Evolutionary conservation across 2,113 vertebrate species (phyloP).

Genomic region (Gymnarchus niloticus): DNA sequence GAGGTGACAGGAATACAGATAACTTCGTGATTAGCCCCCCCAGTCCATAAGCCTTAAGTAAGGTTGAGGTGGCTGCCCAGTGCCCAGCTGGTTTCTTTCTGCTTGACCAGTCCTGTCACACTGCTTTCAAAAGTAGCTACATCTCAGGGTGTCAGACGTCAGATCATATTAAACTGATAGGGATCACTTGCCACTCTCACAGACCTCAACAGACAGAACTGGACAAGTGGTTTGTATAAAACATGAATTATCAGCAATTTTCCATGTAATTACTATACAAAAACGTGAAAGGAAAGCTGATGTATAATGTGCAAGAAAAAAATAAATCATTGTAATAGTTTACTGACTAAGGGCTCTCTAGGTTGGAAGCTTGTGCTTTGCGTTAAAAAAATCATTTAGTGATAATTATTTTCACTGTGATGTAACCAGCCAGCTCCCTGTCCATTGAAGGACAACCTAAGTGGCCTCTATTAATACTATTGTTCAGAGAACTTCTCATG

Average conservation of each 20-base stretch:
- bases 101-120: background rate
- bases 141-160: background rate
- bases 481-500: background rate
- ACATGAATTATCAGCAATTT: background rate
- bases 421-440: background rate
- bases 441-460: background rate
- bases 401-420: background rate
- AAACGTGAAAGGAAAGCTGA: background rate
- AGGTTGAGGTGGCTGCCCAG: background rate
- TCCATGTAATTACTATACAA: background rate
- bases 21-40: background rate
- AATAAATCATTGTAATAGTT: background rate
- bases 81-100: background rate
- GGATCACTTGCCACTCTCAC: background rate
- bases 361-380: background rate
- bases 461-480: background rate
- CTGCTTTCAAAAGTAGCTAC: background rate
- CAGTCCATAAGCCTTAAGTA: background rate
- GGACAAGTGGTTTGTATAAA: background rate
- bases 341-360: constrained; percentile 1
- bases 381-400: background rate
- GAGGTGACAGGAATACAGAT: background rate
- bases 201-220: background rate
- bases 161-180: background rate
- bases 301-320: background rate